A percentile compares a stretch with the other conserved stretches of the same genome.
Conservation (phyloP, 1,140 invertebrate species). For the Drosophila athabasca region DNA sequence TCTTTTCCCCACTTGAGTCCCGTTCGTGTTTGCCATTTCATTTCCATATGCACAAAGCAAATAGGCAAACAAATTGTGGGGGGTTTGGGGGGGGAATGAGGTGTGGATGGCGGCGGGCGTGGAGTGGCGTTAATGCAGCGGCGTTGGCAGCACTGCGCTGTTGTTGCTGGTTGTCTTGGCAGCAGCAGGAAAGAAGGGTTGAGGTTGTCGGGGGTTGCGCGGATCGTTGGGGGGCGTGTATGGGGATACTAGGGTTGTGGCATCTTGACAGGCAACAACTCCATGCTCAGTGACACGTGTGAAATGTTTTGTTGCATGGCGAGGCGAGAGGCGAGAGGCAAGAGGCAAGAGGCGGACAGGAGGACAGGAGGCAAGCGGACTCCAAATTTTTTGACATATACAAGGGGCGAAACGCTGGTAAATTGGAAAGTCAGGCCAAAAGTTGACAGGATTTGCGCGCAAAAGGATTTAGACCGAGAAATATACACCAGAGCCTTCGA, state of each 20-base stretch:
- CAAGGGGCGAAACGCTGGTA: constrained; percentile 59
- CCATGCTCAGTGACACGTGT: constrained; percentile 75
- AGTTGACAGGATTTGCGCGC: constrained; percentile 72
- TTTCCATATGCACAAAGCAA: constrained; percentile 79
- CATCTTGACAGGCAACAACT: constrained; percentile 68
- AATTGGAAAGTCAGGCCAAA: constrained; percentile 68
- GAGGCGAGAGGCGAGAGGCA: not conserved
- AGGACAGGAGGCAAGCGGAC: constrained; percentile 5
- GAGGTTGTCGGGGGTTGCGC: constrained; percentile 11
- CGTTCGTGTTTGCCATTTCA: constrained; percentile 73
- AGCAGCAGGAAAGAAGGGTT: constrained; percentile 31
- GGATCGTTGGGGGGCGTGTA: not conserved
- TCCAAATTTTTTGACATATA: constrained; percentile 71
- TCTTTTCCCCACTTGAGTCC: constrained; percentile 48
- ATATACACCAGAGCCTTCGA: constrained; percentile 22
- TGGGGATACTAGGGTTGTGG: constrained; percentile 27
- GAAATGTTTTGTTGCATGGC: constrained; percentile 63
- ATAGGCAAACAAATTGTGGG: constrained; percentile 69
- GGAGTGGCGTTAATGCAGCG: constrained; percentile 28
- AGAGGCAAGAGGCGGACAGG: too few relatives aligned
- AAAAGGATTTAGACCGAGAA: constrained; percentile 65
- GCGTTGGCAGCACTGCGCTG: constrained; percentile 16
- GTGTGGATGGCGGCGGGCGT: not conserved
- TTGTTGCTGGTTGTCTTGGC: constrained; percentile 46
- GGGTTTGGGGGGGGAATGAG: too few relatives aligned